phyloP scores from a whole-genome alignment of 1,140 invertebrate genomes.

The Stegodyphus mimosarum region DNA sequence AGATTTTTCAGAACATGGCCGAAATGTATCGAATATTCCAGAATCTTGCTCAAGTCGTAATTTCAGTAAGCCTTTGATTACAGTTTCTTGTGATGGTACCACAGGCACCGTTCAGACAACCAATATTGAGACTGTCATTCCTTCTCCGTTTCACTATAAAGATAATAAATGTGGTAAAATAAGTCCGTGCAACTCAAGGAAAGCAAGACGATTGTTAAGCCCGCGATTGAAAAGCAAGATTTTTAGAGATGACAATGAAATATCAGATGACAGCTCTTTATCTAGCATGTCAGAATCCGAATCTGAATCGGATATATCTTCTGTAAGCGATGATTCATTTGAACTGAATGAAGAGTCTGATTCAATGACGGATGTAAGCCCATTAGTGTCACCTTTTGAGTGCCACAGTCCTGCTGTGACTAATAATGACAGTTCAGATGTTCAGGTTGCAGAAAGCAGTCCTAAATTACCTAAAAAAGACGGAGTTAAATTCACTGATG shows the following conservation, averaged over 20 bases:
- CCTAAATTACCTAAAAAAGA: constrained; percentile 17
- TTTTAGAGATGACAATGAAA: constrained; percentile 32
- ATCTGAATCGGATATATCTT: constrained; percentile 29
- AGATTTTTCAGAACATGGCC: neutral
- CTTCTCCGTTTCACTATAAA: constrained; percentile 38
- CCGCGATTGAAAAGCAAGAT: constrained; percentile 32
- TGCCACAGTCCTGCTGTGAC: neutral
- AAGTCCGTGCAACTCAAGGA: neutral
- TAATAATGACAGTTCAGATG: neutral
- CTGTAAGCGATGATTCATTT: constrained; percentile 42
- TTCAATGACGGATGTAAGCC: constrained; percentile 57
- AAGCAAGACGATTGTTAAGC: constrained; percentile 1
- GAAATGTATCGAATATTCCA: neutral
- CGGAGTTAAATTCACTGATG: constrained; percentile 43
- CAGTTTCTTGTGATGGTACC: constrained; percentile 38
- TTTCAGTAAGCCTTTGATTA: constrained; percentile 38
- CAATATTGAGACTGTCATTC: constrained; percentile 46
- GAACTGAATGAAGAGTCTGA: constrained; percentile 28
- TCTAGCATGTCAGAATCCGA: constrained; percentile 45
- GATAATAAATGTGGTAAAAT: constrained; percentile 30
- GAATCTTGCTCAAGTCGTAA: constrained; percentile 19
- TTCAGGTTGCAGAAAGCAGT: neutral
- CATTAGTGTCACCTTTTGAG: constrained; percentile 35
- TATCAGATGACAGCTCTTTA: constrained; percentile 46
- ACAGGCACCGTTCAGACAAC: constrained; percentile 44